phyloP scores from a whole-genome alignment of 2,113 vertebrate genomes.

The Tragelaphus scriptus region DNA sequence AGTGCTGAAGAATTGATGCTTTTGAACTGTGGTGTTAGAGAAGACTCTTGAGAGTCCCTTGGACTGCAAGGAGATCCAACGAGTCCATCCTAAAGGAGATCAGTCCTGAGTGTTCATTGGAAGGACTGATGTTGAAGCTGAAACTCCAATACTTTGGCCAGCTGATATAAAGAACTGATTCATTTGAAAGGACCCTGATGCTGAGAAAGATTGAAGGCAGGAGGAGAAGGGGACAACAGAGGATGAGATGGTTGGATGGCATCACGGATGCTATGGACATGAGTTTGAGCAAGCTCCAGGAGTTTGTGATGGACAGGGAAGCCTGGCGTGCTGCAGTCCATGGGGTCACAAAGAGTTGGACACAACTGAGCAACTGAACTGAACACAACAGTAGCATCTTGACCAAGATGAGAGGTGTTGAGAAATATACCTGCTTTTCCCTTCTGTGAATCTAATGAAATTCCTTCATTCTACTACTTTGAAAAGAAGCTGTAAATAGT shows the following conservation, averaged over 20 bases:
- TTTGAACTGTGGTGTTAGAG: background rate
- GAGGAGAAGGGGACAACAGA: background rate
- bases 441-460: background rate
- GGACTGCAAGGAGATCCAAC: background rate
- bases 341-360: rapidly evolving
- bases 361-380: background rate
- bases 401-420: background rate
- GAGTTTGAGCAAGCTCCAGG: background rate
- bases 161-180: background rate
- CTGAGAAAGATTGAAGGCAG: background rate
- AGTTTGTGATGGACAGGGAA: background rate
- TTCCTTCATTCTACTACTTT: background rate
- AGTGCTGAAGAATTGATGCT: background rate
- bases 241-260: background rate
- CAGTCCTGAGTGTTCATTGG: background rate
- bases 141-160: background rate
- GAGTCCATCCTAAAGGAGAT: background rate
- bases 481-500: background rate
- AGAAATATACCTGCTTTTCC: background rate
- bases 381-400: background rate
- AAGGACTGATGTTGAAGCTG: background rate
- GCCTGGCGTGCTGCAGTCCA: rapidly evolving
- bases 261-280: background rate
- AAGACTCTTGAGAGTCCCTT: background rate
- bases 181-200: background rate